Percentiles rank a stretch among this genome's conserved stretches.
Evolutionary conservation across 92 coral and sea anemone species (phyloP).

Genomic region (Siderastrea siderea): DNA sequence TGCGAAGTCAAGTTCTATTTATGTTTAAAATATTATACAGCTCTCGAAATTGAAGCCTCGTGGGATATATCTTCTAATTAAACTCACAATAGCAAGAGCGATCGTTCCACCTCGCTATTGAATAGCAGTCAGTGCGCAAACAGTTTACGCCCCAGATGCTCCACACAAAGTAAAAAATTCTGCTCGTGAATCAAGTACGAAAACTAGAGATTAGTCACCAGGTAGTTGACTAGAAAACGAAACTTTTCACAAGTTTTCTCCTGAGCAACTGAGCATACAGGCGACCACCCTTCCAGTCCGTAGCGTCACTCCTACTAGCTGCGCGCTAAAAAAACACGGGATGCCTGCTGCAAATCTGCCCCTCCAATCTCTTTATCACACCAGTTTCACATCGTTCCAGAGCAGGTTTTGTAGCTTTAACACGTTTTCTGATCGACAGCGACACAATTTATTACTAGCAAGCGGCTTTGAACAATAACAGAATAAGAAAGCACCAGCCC

Average conservation of each 20-base stretch:
- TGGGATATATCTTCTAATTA: conserved; percentile 22
- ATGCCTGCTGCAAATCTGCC: not conserved
- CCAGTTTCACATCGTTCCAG: conserved; percentile 2
- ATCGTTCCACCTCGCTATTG: conserved; percentile 29
- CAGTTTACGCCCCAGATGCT: not conserved
- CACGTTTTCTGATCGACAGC: conserved; percentile 22
- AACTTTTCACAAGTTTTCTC: conserved; percentile 4
- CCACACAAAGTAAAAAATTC: not conserved
- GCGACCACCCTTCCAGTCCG: conserved; percentile 18
- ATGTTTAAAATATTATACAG: conserved; percentile 11
- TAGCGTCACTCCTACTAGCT: conserved; percentile 27
- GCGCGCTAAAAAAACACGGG: not conserved
- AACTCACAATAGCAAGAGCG: conserved; percentile 12
- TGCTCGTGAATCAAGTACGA: not conserved
- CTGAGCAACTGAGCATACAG: not conserved
- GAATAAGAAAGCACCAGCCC: conserved; percentile 19
- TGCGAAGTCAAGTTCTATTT: conserved; percentile 5
- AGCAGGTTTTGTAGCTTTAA: conserved; percentile 4
- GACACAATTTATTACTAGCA: conserved; percentile 11
- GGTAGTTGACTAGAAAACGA: conserved; percentile 3
- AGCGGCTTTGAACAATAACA: conserved; percentile 36
- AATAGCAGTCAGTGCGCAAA: conserved; percentile 1
- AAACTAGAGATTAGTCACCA: not conserved
- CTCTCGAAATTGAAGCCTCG: conserved; percentile 33
- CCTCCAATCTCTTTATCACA: not conserved